A percentile compares a stretch with the other conserved stretches of the same genome.
Conservation (phyloP, 2,113 vertebrate species). For the Tragelaphus imberbis region DNA sequence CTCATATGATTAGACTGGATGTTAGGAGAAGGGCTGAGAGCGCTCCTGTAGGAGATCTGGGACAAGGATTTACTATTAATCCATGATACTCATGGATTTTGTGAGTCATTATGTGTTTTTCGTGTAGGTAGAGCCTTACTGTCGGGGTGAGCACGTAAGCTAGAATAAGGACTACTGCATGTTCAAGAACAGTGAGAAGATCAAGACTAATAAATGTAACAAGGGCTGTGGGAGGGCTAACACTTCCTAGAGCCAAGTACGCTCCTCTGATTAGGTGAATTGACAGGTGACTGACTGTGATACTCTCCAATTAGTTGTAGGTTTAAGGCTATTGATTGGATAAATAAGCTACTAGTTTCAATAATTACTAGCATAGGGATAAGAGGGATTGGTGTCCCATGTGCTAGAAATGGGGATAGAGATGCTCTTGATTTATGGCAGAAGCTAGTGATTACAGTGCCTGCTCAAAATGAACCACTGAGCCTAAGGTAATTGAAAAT, state of each 20-base stretch:
- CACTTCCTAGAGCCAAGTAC: accelerated
- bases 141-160: not conserved
- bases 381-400: not conserved
- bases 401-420: not conserved
- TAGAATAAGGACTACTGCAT: not conserved
- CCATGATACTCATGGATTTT: not conserved
- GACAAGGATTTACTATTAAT: not conserved
- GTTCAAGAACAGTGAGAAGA: not conserved
- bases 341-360: not conserved
- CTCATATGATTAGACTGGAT: not conserved
- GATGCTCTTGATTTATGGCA: accelerated
- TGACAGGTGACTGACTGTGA: not conserved
- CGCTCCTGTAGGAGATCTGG: not conserved
- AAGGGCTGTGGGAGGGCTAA: not conserved
- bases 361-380: not conserved
- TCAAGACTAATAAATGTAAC: not conserved
- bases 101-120: not conserved
- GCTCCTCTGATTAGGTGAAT: not conserved
- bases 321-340: not conserved
- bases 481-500: not conserved
- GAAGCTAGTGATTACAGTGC: not conserved
- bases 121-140: not conserved
- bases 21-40: not conserved
- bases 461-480: not conserved
- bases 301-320: not conserved